These are phyloP conservation scores for Eunapius fragilis DNA, from an alignment of 37 sponge, comb jelly and placozoan species.

Conservation along the genomic window DNA sequence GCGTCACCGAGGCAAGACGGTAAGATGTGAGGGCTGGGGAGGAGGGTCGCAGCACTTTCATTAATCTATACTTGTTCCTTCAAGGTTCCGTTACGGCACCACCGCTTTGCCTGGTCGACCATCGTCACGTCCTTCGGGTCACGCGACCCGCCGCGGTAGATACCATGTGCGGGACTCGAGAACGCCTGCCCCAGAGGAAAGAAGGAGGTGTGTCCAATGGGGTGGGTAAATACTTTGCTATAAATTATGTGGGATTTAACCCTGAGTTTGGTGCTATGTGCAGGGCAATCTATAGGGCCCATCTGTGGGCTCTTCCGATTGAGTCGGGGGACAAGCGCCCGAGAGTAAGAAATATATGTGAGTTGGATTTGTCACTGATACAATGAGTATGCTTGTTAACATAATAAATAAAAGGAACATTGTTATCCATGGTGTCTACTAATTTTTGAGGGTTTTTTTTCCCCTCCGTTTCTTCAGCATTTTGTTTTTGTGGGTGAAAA, in stretches of 20 bases:
- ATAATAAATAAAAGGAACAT: too few species aligned
- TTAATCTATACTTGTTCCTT: background rate
- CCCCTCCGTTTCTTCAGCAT: too few species aligned
- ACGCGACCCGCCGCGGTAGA: background rate
- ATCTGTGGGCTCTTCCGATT: slow-evolving; percentile 54
- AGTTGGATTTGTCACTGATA: background rate
- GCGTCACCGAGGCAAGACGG: slow-evolving; percentile 31
- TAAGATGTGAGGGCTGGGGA: background rate
- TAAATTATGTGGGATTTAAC: background rate
- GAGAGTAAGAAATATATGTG: slow-evolving; percentile 60
- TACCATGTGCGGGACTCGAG: background rate
- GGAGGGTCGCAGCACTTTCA: too few species aligned
- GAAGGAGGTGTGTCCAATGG: slow-evolving; percentile 15
- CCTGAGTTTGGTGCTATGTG: background rate
- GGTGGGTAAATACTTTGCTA: background rate
- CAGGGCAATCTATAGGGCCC: slow-evolving; percentile 56
- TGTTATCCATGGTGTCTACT: too few species aligned
- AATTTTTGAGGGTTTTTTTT: too few species aligned
- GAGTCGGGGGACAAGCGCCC: slow-evolving; percentile 15
- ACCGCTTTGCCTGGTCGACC: slow-evolving; percentile 36
- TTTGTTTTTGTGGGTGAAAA: too few species aligned
- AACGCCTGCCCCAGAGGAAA: slow-evolving; percentile 30
- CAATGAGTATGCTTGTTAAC: too few species aligned
- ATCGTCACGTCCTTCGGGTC: background rate
- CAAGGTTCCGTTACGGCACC: slow-evolving; percentile 53